These are phyloP conservation scores for Pseudochirops corinnae DNA, from an alignment of 2,797 vertebrate species.

Conservation along the genomic window DNA sequence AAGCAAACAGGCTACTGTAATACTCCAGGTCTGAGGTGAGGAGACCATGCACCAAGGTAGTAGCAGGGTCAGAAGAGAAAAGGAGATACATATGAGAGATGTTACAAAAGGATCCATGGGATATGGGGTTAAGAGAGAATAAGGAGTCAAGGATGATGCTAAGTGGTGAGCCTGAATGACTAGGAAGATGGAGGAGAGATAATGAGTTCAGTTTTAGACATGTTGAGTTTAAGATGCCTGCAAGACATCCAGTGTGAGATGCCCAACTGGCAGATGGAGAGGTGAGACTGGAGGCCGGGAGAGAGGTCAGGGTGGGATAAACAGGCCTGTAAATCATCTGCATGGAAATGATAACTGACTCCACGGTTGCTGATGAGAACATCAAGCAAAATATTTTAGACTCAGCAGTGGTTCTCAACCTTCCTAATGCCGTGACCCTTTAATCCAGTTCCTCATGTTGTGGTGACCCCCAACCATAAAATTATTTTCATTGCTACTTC, in stretches of 20 bases:
- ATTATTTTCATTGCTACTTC: no score
- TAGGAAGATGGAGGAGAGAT: not conserved
- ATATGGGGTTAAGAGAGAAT: not conserved
- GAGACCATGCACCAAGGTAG: not conserved
- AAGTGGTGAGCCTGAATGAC: not conserved
- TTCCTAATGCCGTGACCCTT: no score
- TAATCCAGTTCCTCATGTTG: no score
- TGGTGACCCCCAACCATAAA: no score
- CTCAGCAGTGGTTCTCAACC: no score
- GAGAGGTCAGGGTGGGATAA: not conserved
- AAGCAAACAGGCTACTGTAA: not conserved
- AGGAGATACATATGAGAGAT: not conserved
- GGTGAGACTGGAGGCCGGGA: not conserved
- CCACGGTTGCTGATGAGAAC: no score
- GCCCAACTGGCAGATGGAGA: not conserved
- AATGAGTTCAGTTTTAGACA: not conserved
- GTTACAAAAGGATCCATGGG: not conserved
- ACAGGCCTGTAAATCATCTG: not conserved
- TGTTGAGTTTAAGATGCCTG: not conserved
- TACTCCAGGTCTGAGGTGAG: not conserved
- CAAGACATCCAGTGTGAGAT: not conserved
- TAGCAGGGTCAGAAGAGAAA: not conserved
- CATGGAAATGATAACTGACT: not conserved
- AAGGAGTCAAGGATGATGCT: not conserved
- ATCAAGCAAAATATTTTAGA: not conserved